Evolutionary conservation across 2,888 invertebrate species (phyloP), one percentile per base, ranked within the genome.

Genomic region (Cosmia pyralina): DNA sequence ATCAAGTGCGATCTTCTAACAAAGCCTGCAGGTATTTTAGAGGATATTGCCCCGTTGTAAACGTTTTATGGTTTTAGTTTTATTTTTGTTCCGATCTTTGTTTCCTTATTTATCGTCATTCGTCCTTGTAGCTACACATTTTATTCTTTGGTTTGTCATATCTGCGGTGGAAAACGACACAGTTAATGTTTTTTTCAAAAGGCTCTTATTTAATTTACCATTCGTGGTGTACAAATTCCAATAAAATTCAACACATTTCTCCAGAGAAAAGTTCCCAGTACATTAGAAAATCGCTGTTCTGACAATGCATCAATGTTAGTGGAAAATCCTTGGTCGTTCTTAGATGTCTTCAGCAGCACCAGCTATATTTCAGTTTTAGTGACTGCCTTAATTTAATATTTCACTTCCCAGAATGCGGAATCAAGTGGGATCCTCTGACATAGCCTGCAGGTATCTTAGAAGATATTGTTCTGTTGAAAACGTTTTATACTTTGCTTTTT

Each of bases 361-460:
- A 64, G 65, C 53, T 52, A 69, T 66, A 80, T 72, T 72, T 81
- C 62, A 72, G 46, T 66, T 46, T 52, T 28, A 48, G 66, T 60
- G 55, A 68, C 52, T 19, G 34, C 17, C 7, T 38, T 72, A 81
- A 68, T 69, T 76, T 65, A 69, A 77, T 81, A 80, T 81, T 72
- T 81, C 53, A 59, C 62, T 77, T 66, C 69, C 55, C 58, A 48
- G 67, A 70, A 58, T 69, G 50, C 62, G 48, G 64, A 70, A 55
- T 69, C 55, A 48, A 53, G 28, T 65, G 34, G 52, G 48, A 67
- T 65, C 41, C 53, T 10, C 22, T 46, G 58, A 72, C 53, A 66
- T 57, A 64, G 66, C 69, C 57, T 46, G 60, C 64, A 60, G 75
- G n/a, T 67, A 44, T 55, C 48, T 41, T 46, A 64, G 28, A 67